phyloP scores from a whole-genome alignment of 2,888 invertebrate species.

The Phaedon cochleariae region DNA sequence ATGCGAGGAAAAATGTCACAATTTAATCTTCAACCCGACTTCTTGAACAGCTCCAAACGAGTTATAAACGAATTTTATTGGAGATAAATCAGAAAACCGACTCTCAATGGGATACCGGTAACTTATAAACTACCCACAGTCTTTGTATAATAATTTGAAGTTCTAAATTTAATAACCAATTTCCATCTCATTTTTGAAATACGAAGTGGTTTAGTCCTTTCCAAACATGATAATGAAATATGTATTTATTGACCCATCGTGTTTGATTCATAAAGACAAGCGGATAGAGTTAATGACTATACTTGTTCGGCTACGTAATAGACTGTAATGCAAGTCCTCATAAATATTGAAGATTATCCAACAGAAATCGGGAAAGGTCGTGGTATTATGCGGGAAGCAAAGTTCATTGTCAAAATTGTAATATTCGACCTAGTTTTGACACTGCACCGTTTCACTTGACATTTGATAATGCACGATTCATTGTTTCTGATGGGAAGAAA shows the following conservation, averaged over 20 bases:
- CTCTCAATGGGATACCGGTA: not conserved
- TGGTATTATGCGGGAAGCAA: not conserved
- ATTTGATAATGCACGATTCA: not conserved
- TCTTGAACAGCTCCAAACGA: too few species aligned
- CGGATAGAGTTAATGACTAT: not conserved
- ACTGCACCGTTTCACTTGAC: not conserved
- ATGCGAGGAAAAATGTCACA: too few species aligned
- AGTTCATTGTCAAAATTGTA: not conserved
- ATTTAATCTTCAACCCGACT: too few species aligned
- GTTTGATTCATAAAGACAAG: not conserved
- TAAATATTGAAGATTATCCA: not conserved
- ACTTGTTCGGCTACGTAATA: not conserved
- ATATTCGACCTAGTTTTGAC: not conserved
- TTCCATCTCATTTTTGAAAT: not conserved
- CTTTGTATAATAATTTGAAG: not conserved
- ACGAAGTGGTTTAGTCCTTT: not conserved
- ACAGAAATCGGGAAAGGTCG: not conserved
- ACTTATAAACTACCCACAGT: not conserved
- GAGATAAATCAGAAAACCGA: not conserved
- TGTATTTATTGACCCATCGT: not conserved
- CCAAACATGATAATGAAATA: not conserved
- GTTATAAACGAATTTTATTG: not conserved
- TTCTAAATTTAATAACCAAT: not conserved
- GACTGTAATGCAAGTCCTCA: not conserved
- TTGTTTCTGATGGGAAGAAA: not conserved